Evolutionary conservation across 2,888 invertebrate species (phyloP).

Genomic region (Rotaria magnacalcarata): DNA sequence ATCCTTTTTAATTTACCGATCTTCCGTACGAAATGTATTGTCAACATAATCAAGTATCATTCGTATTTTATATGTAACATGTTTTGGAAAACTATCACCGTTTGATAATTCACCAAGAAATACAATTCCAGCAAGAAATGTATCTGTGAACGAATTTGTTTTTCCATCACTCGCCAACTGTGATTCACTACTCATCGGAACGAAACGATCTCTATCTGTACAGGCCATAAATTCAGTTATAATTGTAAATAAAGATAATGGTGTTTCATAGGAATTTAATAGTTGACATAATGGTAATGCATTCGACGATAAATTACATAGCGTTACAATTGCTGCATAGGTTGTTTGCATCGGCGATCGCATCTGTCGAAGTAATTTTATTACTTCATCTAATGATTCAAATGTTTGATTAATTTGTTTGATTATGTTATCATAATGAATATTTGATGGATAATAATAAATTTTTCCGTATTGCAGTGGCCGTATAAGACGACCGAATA

Average conservation of each 20-base stretch:
- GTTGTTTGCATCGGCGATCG: not conserved
- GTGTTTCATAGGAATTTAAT: not conserved
- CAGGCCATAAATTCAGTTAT: not conserved
- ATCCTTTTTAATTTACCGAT: not conserved
- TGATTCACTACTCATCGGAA: not conserved
- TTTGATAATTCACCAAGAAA: not conserved
- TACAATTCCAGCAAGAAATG: conserved; percentile 42
- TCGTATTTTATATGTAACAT: conserved; percentile 44
- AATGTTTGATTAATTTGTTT: conserved; percentile 41
- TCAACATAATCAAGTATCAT: conserved; percentile 37
- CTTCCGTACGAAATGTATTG: conserved; percentile 38
- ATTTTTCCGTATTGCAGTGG: conserved; percentile 43
- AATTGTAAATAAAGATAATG: not conserved
- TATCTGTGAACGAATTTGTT: conserved; percentile 17
- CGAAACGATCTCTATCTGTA: conserved; percentile 39
- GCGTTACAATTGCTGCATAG: not conserved
- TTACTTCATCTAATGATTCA: conserved; percentile 30
- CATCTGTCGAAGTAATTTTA: not conserved
- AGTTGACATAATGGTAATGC: not conserved
- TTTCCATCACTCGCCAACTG: not conserved
- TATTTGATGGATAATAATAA: conserved; percentile 38
- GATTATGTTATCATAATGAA: conserved; percentile 30
- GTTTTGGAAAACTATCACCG: conserved; percentile 34
- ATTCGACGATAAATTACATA: not conserved
- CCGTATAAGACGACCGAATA: not conserved